phyloP scores from a whole-genome alignment of 2,113 vertebrate genomes.

The Amblyopsis rosae region DNA sequence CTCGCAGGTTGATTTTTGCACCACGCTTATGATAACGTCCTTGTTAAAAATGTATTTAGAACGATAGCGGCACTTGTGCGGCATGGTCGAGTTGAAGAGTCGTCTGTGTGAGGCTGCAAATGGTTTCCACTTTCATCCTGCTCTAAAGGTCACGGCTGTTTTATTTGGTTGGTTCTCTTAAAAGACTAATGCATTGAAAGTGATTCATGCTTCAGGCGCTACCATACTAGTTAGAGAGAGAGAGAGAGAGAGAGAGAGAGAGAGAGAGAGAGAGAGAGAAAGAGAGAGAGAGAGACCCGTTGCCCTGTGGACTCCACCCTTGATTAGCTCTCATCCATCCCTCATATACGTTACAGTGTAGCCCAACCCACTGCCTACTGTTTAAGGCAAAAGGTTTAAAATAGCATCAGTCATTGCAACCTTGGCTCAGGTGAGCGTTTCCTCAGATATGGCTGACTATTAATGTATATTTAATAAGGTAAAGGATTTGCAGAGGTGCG shows the following conservation, averaged over 20 bases:
- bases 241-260: slow-evolving; percentile 5
- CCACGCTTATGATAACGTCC: too few species aligned
- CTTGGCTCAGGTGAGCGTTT: slow-evolving; percentile 57
- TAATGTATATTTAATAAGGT: slow-evolving; percentile 77
- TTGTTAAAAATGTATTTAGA: too few species aligned
- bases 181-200: too few species aligned
- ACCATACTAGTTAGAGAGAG: background rate
- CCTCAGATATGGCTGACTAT: slow-evolving; percentile 53
- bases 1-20: too few species aligned
- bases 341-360: slow-evolving; percentile 13
- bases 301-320: background rate
- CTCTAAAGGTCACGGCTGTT: too few species aligned
- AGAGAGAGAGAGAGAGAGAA: slow-evolving; percentile 9
- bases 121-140: too few species aligned
- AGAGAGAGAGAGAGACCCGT: slow-evolving; percentile 1
- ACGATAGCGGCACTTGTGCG: too few species aligned
- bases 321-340: slow-evolving; percentile 8
- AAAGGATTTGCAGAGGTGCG: slow-evolving; percentile 63
- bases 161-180: too few species aligned
- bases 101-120: too few species aligned
- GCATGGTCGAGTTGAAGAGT: too few species aligned
- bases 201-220: too few species aligned
- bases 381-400: slow-evolving; percentile 47
- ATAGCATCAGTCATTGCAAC: slow-evolving; percentile 43
- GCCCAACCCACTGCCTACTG: slow-evolving; percentile 25